These are phyloP conservation scores for Polypterus bichir DNA, from an alignment of 2,113 vertebrate species.

Conservation along the genomic window DNA sequence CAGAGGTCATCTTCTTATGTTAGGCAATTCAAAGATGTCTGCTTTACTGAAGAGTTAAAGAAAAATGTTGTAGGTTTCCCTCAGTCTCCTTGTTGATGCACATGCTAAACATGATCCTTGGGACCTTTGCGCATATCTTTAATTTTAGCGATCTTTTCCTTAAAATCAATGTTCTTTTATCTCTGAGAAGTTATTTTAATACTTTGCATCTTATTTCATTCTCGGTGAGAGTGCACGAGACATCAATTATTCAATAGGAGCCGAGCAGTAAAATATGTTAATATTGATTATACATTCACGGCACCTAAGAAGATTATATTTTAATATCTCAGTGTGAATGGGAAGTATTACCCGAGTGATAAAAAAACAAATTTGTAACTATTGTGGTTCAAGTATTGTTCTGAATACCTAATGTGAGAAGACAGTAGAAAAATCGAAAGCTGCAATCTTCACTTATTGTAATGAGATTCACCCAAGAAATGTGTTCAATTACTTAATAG, in stretches of 20 bases:
- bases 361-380: constrained; percentile 27
- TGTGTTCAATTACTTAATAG: constrained; percentile 20
- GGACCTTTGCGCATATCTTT: constrained; percentile 24
- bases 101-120: too few relatives aligned
- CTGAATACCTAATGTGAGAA: constrained; percentile 6
- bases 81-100: too few relatives aligned
- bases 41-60: too few relatives aligned
- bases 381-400: background rate
- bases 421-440: constrained; percentile 1
- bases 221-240: constrained; percentile 53
- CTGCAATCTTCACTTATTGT: constrained; percentile 1
- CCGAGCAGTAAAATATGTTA: constrained; percentile 52
- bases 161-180: constrained; percentile 64
- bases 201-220: constrained; percentile 58
- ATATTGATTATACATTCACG: constrained; percentile 58
- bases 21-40: too few relatives aligned
- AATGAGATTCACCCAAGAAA: constrained; percentile 6
- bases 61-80: too few relatives aligned
- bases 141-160: constrained; percentile 49
- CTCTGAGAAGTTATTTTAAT: constrained; percentile 58
- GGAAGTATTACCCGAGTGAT: constrained; percentile 16
- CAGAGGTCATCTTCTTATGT: too few relatives aligned
- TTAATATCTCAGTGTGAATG: constrained; percentile 38
- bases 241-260: constrained; percentile 59
- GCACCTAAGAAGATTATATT: constrained; percentile 55